A percentile compares a stretch with the other conserved stretches of the same genome.
Conservation (phyloP, 1,140 invertebrate genomes). For the Mercenaria mercenaria region DNA sequence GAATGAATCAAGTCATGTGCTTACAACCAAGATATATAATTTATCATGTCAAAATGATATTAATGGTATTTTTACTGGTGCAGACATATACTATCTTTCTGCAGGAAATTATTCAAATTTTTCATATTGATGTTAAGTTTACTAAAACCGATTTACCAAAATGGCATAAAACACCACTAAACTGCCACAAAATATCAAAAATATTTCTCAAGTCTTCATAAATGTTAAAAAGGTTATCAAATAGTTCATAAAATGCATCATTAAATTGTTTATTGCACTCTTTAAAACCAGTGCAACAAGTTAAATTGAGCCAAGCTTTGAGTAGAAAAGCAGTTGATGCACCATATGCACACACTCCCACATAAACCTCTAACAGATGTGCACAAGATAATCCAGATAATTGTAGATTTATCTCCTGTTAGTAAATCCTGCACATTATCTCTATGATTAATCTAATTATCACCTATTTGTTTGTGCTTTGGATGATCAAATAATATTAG, state of each 20-base stretch:
- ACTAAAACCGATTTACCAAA: no score
- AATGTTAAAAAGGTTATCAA: neutral
- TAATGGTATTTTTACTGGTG: no score
- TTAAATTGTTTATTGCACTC: neutral
- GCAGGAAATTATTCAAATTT: no score
- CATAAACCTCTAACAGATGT: neutral
- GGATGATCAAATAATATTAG: neutral
- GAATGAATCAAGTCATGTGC: no score
- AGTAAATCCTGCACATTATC: neutral
- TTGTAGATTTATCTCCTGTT: neutral
- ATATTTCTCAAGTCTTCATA: neutral
- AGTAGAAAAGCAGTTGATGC: neutral
- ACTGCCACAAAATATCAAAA: no score
- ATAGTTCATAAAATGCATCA: neutral
- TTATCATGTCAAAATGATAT: no score
- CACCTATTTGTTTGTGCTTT: neutral
- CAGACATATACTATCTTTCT: no score
- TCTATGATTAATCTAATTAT: slow-evolving; percentile 15
- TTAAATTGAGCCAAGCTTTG: neutral
- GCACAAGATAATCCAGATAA: neutral
- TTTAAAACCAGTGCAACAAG: neutral
- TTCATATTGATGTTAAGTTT: no score
- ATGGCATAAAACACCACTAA: no score
- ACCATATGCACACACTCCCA: neutral
- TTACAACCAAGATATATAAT: no score